phyloP scores from a whole-genome alignment of 2,113 vertebrate species.

The Pluvialis apricaria region DNA sequence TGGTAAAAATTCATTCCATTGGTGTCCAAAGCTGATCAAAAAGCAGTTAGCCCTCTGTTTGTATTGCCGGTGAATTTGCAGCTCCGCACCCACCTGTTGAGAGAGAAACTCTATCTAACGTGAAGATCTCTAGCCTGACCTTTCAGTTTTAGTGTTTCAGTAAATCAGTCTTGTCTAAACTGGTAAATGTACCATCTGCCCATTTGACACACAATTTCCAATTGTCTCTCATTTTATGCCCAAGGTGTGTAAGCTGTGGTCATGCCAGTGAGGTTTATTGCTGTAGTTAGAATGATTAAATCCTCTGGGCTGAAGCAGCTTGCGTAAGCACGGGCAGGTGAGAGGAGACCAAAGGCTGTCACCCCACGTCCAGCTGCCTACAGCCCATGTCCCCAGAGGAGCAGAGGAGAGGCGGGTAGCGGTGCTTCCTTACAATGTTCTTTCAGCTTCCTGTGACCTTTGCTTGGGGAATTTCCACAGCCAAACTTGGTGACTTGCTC shows the following conservation, averaged over 20 bases:
- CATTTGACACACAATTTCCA: not conserved
- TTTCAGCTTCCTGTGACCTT: not conserved
- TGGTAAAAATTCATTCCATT: not conserved
- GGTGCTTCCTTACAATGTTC: not conserved
- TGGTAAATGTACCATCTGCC: rapidly evolving
- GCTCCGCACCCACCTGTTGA: not conserved
- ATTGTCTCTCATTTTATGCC: not conserved
- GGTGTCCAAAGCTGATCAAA: not conserved
- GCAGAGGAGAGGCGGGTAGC: not conserved
- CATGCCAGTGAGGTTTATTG: not conserved
- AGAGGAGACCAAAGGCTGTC: not conserved
- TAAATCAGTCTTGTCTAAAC: not conserved
- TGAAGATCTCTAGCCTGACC: not conserved
- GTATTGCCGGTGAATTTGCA: not conserved
- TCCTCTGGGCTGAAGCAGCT: not conserved
- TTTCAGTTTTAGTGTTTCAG: not conserved
- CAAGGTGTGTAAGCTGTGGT: not conserved
- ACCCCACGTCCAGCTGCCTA: rapidly evolving
- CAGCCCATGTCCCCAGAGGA: not conserved
- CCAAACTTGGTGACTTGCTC: not conserved
- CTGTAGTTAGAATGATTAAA: not conserved
- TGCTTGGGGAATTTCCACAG: not conserved
- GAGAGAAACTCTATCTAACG: not conserved
- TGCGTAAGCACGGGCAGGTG: not conserved
- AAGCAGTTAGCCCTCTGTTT: not conserved